Base-by-base conservation (phyloP, 1,140 invertebrate species). In the Plectrocnemia conspersa region DNA sequence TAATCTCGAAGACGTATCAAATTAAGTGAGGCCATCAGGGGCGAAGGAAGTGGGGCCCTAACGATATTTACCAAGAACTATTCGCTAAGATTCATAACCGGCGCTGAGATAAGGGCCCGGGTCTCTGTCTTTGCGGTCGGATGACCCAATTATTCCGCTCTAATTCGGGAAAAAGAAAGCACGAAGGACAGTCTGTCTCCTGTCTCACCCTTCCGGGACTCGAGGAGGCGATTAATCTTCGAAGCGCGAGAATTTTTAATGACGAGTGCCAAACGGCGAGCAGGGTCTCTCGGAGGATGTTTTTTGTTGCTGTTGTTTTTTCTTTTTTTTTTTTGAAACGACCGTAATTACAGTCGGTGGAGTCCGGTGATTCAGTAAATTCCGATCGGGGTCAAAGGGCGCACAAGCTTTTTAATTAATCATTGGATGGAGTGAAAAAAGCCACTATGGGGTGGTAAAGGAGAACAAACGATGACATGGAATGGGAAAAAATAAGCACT, bases 61-160 rank as follows among this genome's bases (percentile, higher is more conserved):
- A 45, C 47, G 46, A 52, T 52, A 52, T 57, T 57, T 56, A 33
- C 40, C 24, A 24, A 13, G 22, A 57, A 52, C 41, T 46, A 57
- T 19, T 35, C 40, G 27, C n/a, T 42, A 40, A 57, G 48, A 57
- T 57, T 57, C 55, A 52, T 57, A 46, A 46, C 48, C 49, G 22
- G 47, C 46, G n/a, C n/a, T 29, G 27, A 29, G 27, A 29, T 29
- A 29, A 29, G 27, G n/a, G 27, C 27, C 27, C 27, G 27, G 7
- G 27, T 29, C n/a, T n/a, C n/a, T 29, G 27, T 29, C 6, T n/a
- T 29, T n/a, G 32, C 32, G 18, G 21, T 54, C 23, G 40, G 52
- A 23, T 55, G 53, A 55, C 53, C 53, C 33, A 55, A 55, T 55
- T 55, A 55, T 40, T 46, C 42, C 23, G 33, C 44, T 18, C 53